A percentile compares a stretch with the other conserved stretches of the same genome.
Conservation (phyloP, 2,797 vertebrate genomes). For the Tapirus indicus region DNA sequence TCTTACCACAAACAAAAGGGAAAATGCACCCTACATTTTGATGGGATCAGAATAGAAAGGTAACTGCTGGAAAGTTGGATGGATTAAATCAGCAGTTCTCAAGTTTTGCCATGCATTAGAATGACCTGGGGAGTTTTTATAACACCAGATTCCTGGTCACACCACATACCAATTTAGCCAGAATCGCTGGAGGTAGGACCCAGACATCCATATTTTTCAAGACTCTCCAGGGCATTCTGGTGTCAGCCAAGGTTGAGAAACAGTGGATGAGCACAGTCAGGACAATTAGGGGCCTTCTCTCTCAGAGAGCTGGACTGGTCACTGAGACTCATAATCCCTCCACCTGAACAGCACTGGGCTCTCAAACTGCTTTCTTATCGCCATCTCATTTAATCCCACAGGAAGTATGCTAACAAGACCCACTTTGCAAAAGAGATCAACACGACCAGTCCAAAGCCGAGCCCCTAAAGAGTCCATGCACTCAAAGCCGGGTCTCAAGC, state of each 20-base stretch:
- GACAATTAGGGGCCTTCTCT: neutral
- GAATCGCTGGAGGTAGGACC: neutral
- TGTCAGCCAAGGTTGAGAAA: neutral
- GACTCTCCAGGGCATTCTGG: neutral
- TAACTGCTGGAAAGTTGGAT: neutral
- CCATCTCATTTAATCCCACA: neutral
- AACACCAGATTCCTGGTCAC: neutral
- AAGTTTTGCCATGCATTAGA: neutral
- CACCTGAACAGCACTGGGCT: neutral
- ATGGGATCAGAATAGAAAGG: neutral
- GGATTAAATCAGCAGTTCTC: neutral
- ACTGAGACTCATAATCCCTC: neutral
- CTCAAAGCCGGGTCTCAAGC: neutral
- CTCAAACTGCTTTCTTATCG: neutral
- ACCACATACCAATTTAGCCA: neutral
- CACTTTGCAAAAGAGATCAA: neutral
- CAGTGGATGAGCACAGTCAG: neutral
- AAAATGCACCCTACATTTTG: neutral
- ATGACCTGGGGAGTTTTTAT: neutral
- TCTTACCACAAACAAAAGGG: neutral
- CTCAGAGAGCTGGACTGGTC: neutral
- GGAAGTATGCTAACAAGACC: neutral
- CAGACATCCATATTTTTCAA: neutral
- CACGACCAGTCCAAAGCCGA: neutral
- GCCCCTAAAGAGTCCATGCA: neutral